These are phyloP conservation scores for Drosophila paracracens DNA, from an alignment of 2,888 invertebrate genomes.

Conservation along the genomic window DNA sequence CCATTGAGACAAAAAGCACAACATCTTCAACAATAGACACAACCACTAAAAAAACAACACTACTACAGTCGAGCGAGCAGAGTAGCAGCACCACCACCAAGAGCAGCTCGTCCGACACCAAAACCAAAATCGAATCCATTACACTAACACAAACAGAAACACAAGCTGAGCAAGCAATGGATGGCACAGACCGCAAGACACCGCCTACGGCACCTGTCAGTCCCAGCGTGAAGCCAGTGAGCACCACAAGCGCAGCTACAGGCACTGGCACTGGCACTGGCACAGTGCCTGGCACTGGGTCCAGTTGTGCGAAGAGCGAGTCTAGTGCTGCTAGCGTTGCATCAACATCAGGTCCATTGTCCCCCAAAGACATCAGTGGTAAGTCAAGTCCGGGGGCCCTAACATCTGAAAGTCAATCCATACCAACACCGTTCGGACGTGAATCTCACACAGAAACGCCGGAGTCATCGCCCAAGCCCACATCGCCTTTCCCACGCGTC, in stretches of 20 bases:
- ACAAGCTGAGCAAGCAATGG: conserved; percentile 56
- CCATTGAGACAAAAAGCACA: conserved; percentile 28
- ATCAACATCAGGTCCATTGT: conserved; percentile 84
- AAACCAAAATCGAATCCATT: conserved; percentile 56
- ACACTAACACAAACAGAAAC: conserved; percentile 52
- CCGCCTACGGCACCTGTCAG: conserved; percentile 90
- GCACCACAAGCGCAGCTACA: conserved; percentile 85
- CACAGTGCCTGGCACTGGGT: conserved; percentile 56
- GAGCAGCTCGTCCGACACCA: conserved; percentile 33
- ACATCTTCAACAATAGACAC: conserved; percentile 27
- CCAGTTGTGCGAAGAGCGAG: conserved; percentile 62
- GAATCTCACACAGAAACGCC: conserved; percentile 86
- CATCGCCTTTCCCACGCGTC: conserved; percentile 84
- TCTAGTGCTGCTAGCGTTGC: conserved; percentile 68
- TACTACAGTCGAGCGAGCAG: conserved; percentile 54
- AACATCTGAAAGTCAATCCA: conserved; percentile 87
- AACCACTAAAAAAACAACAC: conserved; percentile 48
- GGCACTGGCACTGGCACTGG: conserved; percentile 74
- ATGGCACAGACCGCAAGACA: conserved; percentile 85
- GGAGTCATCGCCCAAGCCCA: conserved; percentile 85
- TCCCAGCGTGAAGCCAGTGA: conserved; percentile 86
- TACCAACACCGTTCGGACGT: conserved; percentile 87
- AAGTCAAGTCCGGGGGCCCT: conserved; percentile 85
- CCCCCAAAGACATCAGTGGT: conserved; percentile 85
- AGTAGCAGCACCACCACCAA: conserved; percentile 47